Base-by-base conservation (phyloP, 2,888 invertebrate genomes). In the Synergus gifuensis region DNA sequence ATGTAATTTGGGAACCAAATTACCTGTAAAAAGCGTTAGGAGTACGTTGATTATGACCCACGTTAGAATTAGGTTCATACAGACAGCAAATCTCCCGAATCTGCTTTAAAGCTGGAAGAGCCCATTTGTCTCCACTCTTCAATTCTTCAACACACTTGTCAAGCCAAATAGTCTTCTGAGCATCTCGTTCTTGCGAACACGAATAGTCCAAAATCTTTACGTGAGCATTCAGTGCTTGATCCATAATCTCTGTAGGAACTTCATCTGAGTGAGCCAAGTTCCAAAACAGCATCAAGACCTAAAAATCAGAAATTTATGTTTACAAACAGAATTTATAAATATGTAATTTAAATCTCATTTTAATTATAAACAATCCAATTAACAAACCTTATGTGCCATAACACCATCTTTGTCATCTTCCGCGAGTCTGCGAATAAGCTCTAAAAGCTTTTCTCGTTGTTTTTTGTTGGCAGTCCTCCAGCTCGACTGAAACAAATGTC, bases 331-430 rank as follows among this genome's bases (percentile, higher is more conserved):
- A 76, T 63, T 11, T 62, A 40, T 60, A 69, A 58, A 73, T 44
- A 63, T n/a, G 42, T 78, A 64, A 16, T 18, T 28, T 28, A 62
- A 4, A 4, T 58, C 54, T 77, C 46, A 79, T 40, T 81, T 79
- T 77, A 60, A 77, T 44, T 44, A 67, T 16, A 62, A 81, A n/a
- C 0, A 69, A 40, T 76, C 58, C 54, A 60, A 64, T 79, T 60
- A 67, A 79, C 54, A 7, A 79, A 96, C 98, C 94, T 99, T 99
- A 92, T 98, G 97, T 67, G 99, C 98, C 99, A 99, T 99, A 12
- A 98, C 98, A 76, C 99, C 99, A 92, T 99, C 98, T 92, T 99
- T 99, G 92, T 99, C 99, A 92, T 99, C 99, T 93, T 99, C 99
- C 4, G 99, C 99, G 82, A 99, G 93, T 85, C 98, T 94, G 84